A percentile compares a stretch with the other conserved stretches of the same genome.
Conservation (phyloP, 2,797 vertebrate genomes). For the Alfaro cultratus region DNA sequence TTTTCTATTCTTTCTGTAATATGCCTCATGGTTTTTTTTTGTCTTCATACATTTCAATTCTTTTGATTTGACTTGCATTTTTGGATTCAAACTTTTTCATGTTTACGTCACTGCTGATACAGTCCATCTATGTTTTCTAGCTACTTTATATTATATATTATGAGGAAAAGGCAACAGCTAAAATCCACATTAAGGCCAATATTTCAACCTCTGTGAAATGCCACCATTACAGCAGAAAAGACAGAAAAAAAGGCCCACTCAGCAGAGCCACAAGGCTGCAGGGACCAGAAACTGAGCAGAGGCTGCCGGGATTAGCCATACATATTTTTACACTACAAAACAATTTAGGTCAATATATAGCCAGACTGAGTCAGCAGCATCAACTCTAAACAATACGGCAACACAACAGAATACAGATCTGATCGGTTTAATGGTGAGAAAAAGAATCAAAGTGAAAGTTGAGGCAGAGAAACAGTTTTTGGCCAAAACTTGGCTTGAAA, state of each 20-base stretch:
- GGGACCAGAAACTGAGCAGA: constrained; percentile 50
- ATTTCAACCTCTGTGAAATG: constrained; percentile 63
- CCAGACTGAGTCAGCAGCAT: constrained; percentile 56
- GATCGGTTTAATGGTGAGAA: constrained; percentile 5
- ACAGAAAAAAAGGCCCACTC: constrained; percentile 54
- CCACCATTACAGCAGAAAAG: constrained; percentile 63
- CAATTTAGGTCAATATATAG: constrained; percentile 47
- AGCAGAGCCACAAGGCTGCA: constrained; percentile 65
- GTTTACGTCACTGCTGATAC: neutral
- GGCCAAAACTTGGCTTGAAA: neutral
- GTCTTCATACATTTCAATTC: neutral
- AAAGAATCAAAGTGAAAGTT: neutral
- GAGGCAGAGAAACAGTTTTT: neutral
- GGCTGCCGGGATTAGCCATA: constrained; percentile 60
- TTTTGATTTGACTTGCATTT: neutral
- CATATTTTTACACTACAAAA: constrained; percentile 66
- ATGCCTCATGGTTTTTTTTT: neutral
- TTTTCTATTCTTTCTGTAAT: neutral
- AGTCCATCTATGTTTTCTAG: constrained; percentile 19
- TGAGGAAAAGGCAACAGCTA: constrained; percentile 17
- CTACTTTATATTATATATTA: constrained; percentile 35
- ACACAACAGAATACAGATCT: constrained; percentile 5
- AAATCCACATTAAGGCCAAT: constrained; percentile 59
- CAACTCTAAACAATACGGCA: constrained; percentile 27
- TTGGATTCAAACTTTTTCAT: neutral